Conservation (phyloP, 2,113 vertebrate genomes). For the Erpornis zantholeuca region DNA sequence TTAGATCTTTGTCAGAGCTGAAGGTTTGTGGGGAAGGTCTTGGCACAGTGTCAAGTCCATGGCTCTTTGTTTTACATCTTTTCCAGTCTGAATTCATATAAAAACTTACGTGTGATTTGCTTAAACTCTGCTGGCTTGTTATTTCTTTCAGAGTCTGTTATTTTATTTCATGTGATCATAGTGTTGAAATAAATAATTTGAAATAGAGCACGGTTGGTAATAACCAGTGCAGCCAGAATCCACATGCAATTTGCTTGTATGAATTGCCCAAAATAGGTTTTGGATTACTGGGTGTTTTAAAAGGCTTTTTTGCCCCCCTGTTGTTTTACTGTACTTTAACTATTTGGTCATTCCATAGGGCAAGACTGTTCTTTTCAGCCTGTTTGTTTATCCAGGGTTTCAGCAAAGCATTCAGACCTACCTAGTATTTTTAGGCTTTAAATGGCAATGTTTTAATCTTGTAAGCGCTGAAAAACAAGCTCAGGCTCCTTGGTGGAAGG, state of each 20-base stretch:
- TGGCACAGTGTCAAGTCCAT: not conserved
- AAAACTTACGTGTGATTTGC: not conserved
- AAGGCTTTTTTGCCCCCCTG: not conserved
- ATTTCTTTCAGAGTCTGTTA: not conserved
- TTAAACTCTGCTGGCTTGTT: not conserved
- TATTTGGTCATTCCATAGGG: not conserved
- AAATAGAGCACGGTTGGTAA: not conserved
- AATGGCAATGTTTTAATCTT: not conserved
- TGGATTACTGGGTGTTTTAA: not conserved
- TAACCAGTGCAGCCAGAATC: not conserved
- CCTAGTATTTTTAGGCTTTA: not conserved
- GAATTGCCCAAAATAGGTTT: not conserved
- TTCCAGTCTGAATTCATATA: not conserved
- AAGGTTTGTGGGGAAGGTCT: not conserved
- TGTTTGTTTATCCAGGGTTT: not conserved
- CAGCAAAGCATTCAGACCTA: not conserved
- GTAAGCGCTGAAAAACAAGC: not conserved
- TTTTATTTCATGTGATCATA: not conserved
- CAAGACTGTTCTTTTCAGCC: not conserved
- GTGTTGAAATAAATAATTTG: not conserved
- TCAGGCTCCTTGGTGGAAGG: not conserved
- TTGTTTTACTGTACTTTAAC: not conserved
- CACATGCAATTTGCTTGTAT: not conserved
- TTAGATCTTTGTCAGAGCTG: constrained; percentile 9
- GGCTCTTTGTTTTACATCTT: not conserved